Conservation (phyloP, 2,888 invertebrate genomes). For the Rhynchonema sp. region DNA sequence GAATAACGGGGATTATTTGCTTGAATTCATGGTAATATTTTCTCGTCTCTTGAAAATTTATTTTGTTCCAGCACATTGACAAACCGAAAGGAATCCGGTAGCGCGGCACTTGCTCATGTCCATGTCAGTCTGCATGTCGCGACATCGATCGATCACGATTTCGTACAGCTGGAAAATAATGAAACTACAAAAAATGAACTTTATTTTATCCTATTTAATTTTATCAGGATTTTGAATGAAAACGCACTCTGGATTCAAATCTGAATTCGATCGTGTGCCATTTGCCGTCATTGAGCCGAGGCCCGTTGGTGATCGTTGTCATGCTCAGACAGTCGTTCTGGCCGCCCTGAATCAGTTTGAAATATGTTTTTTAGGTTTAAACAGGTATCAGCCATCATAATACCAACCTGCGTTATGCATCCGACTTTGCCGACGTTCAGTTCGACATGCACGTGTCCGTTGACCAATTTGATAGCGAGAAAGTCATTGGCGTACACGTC, state of each 20-base stretch:
- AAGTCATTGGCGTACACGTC: slow-evolving; percentile 46
- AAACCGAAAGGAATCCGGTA: background rate
- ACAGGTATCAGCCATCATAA: too few relatives aligned
- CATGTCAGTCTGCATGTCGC: background rate
- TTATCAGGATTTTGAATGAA: background rate
- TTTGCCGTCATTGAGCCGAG: slow-evolving; percentile 56
- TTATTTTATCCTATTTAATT: too few relatives aligned
- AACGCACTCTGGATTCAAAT: background rate
- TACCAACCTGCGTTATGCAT: slow-evolving; percentile 53
- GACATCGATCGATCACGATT: background rate
- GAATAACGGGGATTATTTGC: too few relatives aligned
- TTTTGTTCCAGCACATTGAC: too few relatives aligned
- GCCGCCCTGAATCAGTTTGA: too few relatives aligned
- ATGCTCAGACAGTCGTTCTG: slow-evolving; percentile 60
- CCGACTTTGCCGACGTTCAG: slow-evolving; percentile 84
- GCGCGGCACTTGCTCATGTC: background rate
- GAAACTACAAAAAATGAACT: too few relatives aligned
- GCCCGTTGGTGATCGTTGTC: slow-evolving; percentile 40
- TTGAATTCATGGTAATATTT: too few relatives aligned
- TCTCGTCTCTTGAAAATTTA: too few relatives aligned
- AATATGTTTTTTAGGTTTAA: too few relatives aligned
- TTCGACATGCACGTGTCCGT: slow-evolving; percentile 67
- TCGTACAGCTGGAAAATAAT: background rate
- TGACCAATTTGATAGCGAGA: slow-evolving; percentile 72
- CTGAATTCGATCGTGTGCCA: slow-evolving; percentile 94